These are phyloP conservation scores for Carabus problematicus DNA, from an alignment of 2,888 invertebrate species.

Conservation along the genomic window DNA sequence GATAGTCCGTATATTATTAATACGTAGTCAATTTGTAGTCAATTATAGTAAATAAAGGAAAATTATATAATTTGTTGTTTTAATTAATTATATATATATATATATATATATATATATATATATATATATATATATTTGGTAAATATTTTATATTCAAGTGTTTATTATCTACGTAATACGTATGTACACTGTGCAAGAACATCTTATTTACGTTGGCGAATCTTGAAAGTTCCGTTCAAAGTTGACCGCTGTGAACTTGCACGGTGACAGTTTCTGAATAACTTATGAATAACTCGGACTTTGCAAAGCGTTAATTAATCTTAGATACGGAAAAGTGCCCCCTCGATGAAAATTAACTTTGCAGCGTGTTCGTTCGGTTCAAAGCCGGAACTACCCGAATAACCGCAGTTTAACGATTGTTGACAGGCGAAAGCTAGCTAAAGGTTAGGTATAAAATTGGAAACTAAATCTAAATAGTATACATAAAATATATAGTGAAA, in stretches of 20 bases:
- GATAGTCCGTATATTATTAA: too few species aligned
- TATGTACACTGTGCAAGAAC: too few species aligned
- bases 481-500: slow-evolving; percentile 20
- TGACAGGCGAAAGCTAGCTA: not conserved
- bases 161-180: too few species aligned
- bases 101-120: too few species aligned
- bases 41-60: too few species aligned
- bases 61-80: too few species aligned
- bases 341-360: slow-evolving; percentile 28
- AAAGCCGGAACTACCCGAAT: not conserved
- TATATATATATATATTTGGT: too few species aligned
- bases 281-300: slow-evolving; percentile 10
- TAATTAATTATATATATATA: too few species aligned
- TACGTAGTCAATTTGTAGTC: too few species aligned
- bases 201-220: too few species aligned
- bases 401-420: slow-evolving; percentile 2
- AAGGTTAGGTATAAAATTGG: too few species aligned
- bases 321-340: slow-evolving; percentile 16
- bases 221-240: not conserved
- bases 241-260: not conserved
- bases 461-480: slow-evolving; percentile 28
- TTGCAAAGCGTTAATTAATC: not conserved
- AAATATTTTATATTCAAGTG: too few species aligned
- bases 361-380: slow-evolving; percentile 15
- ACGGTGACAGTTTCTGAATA: not conserved